Evolutionary conservation across 2,797 vertebrate species (phyloP), one percentile per base, ranked within the genome.

Genomic region (Enteromius treurensis): DNA sequence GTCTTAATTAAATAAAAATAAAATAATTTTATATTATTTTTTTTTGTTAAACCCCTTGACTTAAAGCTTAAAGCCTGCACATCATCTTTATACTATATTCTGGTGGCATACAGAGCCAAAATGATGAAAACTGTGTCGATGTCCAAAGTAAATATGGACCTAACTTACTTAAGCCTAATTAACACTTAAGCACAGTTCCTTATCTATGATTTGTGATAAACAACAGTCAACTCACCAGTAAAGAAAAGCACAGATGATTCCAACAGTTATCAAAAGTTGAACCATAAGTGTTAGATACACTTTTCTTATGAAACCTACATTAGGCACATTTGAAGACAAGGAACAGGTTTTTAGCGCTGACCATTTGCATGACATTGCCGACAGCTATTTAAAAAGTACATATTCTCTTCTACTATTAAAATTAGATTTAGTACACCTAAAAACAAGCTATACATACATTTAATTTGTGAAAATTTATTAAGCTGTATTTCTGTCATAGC

Each of bases 221-320:
- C 21, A 65, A 3, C 37, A n/a, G 26, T 1, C 47, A 79, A 86
- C 94, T 94, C 87, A 96, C 95, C 95, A 95, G 88, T 92, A 95
- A 53, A 95, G 85, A 87, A 95, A 95, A 64, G 89, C 85, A 83
- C 93, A 95, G 89, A 95, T 95, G 85, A 96, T 93, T 40, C 93
- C 94, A 15, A 95, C 87, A 21, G 95, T 95, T 79, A 93, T 74
- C 55, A 95, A 79, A 37, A 96, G 90, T 87, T 95, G 95, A 85
- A 92, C 70, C 92, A 93, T 90, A 89, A 96, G 90, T 58, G 91
- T 94, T 83, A 95, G 84, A 87, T 95, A 95, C 75, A 95, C 95
- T 88, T 95, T 95, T 86, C 89, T 93, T 51, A 95, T 90, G 81
- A 96, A 96, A 78, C 91, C 95, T 96, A 86, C 32, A 81, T 32